phyloP scores from a whole-genome alignment of 2,113 vertebrate species.

The Oncorhynchus masou region DNA sequence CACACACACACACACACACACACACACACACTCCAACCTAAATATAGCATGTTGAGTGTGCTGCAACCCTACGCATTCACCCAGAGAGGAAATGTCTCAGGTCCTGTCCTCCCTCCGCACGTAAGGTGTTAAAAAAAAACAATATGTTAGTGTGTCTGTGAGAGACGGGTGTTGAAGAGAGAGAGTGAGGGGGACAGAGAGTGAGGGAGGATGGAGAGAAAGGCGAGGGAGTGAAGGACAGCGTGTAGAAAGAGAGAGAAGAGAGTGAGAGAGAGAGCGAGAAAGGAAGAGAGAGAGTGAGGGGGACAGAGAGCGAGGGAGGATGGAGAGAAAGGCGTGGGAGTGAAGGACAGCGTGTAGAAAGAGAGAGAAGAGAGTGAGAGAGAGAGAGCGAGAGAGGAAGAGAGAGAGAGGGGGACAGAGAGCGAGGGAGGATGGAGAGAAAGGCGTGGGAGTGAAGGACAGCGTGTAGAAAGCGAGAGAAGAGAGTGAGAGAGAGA shows the following conservation, averaged over 20 bases:
- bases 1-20: no score
- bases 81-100: slow-evolving; percentile 57
- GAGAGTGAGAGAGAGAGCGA: background rate
- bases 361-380: no score
- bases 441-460: background rate
- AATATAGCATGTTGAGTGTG: slow-evolving; percentile 48
- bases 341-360: background rate
- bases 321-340: background rate
- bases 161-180: background rate
- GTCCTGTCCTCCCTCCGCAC: slow-evolving; percentile 15
- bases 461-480: background rate
- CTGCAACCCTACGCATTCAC: slow-evolving; percentile 61
- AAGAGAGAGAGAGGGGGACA: background rate
- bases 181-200: background rate
- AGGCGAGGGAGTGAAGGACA: background rate
- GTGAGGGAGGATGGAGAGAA: background rate
- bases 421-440: background rate
- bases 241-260: background rate
- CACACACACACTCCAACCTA: slow-evolving; percentile 32
- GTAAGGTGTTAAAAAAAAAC: background rate
- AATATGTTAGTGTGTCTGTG: background rate
- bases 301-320: background rate
- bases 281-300: background rate
- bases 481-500: background rate
- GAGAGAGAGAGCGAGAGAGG: background rate